These are phyloP conservation scores for Ceyx cyanopectus DNA, from an alignment of 2,113 vertebrate species.

Conservation along the genomic window DNA sequence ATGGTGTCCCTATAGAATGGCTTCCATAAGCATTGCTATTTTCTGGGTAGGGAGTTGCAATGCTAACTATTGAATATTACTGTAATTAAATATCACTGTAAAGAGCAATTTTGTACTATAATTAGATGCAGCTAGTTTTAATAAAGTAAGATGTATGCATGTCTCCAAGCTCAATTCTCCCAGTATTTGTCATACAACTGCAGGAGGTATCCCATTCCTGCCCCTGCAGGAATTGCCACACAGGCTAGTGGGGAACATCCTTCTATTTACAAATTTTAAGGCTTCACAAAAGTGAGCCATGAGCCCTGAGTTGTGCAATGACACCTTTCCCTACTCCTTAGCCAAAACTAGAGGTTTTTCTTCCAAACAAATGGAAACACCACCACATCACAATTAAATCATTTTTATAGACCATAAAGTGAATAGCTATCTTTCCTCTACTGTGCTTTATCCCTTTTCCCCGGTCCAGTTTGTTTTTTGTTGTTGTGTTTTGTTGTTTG, in stretches of 20 bases:
- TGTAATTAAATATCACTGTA: neutral
- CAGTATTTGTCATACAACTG: neutral
- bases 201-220: neutral
- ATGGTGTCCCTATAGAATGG: neutral
- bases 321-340: neutral
- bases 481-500: neutral
- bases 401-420: neutral
- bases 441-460: neutral
- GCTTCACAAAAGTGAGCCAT: neutral
- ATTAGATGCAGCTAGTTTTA: neutral
- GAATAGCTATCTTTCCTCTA: neutral
- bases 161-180: neutral
- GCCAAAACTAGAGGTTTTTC: rapidly evolving
- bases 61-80: neutral
- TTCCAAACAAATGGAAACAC: neutral
- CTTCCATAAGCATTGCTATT: neutral
- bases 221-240: rapidly evolving
- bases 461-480: neutral
- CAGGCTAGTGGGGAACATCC: neutral
- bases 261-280: neutral
- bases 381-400: neutral
- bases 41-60: neutral
- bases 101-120: neutral
- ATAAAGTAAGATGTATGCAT: neutral
- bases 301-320: neutral